Evolutionary conservation across 2,888 invertebrate genomes (phyloP).

Genomic region (Apotomis betuletana): DNA sequence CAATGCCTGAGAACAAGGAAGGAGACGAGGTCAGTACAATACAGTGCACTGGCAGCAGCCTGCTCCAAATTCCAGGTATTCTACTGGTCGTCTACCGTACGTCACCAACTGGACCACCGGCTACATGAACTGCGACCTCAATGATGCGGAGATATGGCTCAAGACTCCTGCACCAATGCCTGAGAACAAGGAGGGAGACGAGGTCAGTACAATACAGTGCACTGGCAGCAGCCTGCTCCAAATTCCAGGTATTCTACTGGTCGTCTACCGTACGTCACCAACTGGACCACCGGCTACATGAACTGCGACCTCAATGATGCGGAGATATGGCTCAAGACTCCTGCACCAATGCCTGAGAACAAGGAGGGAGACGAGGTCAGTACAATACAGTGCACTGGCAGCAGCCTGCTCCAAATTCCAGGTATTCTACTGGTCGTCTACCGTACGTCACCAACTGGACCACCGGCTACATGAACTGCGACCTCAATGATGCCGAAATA

Average conservation of each 20-base stretch:
- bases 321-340: constrained; percentile 95
- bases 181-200: constrained; percentile 60
- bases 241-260: too few species aligned
- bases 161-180: constrained; percentile 86
- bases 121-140: constrained; percentile 96
- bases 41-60: too few species aligned
- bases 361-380: constrained; percentile 56
- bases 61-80: too few species aligned
- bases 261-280: constrained; percentile 66
- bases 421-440: too few species aligned
- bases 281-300: constrained; percentile 96
- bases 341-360: constrained; percentile 72
- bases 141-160: constrained; percentile 96
- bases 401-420: too few species aligned
- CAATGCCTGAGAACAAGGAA: constrained; percentile 56
- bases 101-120: constrained; percentile 94
- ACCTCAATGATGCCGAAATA: constrained; percentile 95
- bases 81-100: too few species aligned
- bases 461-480: constrained; percentile 96
- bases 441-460: constrained; percentile 89
- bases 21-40: constrained; percentile 51
- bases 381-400: neutral
- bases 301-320: constrained; percentile 96
- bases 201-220: constrained; percentile 40
- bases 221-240: too few species aligned